phyloP scores from a whole-genome alignment of 2,113 vertebrate genomes.

The Delphinus delphis region DNA sequence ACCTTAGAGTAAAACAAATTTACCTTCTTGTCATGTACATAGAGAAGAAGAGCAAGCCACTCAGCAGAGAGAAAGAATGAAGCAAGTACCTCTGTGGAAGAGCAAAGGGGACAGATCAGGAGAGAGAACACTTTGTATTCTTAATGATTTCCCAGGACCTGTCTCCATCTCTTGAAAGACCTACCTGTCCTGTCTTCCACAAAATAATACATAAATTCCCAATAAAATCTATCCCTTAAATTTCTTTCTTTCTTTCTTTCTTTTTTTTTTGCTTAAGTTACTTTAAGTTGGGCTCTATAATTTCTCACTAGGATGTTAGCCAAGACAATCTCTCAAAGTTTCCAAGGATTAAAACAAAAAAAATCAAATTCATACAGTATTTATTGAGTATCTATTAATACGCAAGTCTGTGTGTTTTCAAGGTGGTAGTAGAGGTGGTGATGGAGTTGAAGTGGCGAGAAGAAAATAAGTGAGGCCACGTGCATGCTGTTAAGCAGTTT shows the following conservation, averaged over 20 bases:
- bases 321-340: neutral
- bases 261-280: neutral
- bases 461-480: neutral
- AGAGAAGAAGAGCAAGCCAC: neutral
- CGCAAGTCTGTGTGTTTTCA: neutral
- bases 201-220: neutral
- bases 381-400: neutral
- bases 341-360: neutral
- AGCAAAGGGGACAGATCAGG: neutral
- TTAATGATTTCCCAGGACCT: neutral
- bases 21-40: neutral
- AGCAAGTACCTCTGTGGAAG: neutral
- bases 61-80: neutral
- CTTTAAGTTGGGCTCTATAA: neutral
- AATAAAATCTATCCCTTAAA: neutral
- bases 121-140: neutral
- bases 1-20: neutral
- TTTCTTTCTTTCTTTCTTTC: too few species aligned
- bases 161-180: neutral
- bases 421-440: neutral
- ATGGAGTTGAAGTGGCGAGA: neutral
- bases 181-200: neutral
- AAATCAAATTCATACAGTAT: neutral
- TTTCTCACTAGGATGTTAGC: neutral
- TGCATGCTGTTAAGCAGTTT: neutral